Evolutionary conservation across 2,888 invertebrate species (phyloP).

Genomic region (Melipona bicolor): DNA sequence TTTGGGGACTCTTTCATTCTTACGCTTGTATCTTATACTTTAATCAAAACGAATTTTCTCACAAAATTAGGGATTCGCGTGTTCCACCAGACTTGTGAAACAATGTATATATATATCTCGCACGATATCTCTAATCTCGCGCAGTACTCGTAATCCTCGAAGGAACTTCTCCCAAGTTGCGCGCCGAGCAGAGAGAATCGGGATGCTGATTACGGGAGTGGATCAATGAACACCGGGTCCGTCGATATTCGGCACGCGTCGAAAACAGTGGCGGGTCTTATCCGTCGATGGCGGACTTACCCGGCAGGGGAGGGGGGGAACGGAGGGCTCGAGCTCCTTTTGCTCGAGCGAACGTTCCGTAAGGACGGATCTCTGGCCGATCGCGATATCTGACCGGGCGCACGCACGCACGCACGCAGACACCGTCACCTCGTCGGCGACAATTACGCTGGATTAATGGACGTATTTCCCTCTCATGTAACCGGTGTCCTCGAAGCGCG

Average conservation of each 20-base stretch:
- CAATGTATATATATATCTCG: not conserved
- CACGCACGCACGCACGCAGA: constrained; percentile 12
- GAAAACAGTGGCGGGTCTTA: constrained; percentile 20
- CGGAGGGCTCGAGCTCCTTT: not conserved
- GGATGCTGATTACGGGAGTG: constrained; percentile 15
- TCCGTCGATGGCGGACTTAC: constrained; percentile 30
- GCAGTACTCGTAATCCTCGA: constrained; percentile 7
- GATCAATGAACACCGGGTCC: not conserved
- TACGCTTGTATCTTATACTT: not conserved
- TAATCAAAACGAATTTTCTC: not conserved
- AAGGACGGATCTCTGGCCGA: constrained; percentile 25
- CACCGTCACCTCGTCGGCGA: constrained; percentile 7
- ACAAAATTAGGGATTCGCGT: constrained; percentile 6
- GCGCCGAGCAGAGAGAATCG: not conserved
- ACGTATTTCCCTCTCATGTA: constrained; percentile 49
- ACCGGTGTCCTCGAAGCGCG: constrained; percentile 16
- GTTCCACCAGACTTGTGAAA: not conserved
- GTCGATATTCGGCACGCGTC: not conserved
- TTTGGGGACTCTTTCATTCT: not conserved
- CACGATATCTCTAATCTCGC: constrained; percentile 7
- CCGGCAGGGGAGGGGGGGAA: not conserved
- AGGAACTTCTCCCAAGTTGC: constrained; percentile 2
- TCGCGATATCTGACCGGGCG: constrained; percentile 31
- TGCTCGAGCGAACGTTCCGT: constrained; percentile 8
- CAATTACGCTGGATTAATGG: constrained; percentile 56